A percentile compares a stretch with the other conserved stretches of the same genome.
Evolutionary conservation across 2,113 vertebrate species (phyloP).

Genomic region (Clarias gariepinus): DNA sequence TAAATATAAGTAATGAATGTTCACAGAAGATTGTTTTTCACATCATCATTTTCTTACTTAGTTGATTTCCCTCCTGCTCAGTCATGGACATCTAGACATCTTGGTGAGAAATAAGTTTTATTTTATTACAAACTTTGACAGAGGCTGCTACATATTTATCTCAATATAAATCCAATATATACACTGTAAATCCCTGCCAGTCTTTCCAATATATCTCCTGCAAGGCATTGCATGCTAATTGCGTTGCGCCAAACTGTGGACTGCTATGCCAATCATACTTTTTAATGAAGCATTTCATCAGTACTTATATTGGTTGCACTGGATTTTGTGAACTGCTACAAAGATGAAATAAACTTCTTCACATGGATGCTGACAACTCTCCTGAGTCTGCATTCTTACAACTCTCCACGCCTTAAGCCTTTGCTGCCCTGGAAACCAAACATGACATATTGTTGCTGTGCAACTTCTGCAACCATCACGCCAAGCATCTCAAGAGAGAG

Average conservation of each 20-base stretch:
- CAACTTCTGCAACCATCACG: constrained; percentile 9
- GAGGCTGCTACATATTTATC: neutral
- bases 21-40: neutral
- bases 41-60: neutral
- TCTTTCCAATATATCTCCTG: neutral
- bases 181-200: neutral
- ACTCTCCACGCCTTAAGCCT: constrained; percentile 5
- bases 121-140: constrained; percentile 9
- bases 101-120: neutral
- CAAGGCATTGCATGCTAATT: neutral
- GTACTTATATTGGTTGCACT: neutral
- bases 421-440: constrained; percentile 45
- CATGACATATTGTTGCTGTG: neutral
- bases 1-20: neutral
- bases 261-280: neutral
- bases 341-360: neutral
- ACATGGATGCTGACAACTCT: neutral
- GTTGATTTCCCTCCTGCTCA: neutral
- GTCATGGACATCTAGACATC: neutral
- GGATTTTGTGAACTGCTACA: constrained; percentile 1
- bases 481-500: constrained; percentile 30
- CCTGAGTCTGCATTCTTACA: constrained; percentile 26
- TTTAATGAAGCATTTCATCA: constrained; percentile 12
- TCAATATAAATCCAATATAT: neutral
- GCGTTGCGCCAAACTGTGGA: neutral